Evolutionary conservation across 2,888 invertebrate species (phyloP).

Genomic region (Drepanosiphum platanoidis): DNA sequence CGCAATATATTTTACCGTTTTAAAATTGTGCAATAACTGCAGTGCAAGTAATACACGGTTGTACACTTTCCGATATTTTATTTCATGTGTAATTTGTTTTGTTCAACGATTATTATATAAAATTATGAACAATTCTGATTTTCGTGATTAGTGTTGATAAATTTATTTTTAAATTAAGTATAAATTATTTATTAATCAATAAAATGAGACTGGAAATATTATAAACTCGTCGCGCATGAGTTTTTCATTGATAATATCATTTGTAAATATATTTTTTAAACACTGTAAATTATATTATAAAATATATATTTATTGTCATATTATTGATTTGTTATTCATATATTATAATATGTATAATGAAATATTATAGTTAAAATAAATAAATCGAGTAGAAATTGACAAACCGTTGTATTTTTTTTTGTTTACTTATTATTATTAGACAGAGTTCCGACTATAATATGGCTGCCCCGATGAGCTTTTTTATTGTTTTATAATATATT

Average conservation of each 20-base stretch:
- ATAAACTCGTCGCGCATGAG: not conserved
- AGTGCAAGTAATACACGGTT: no score
- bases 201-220: slow-evolving; percentile 9
- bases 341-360: not conserved
- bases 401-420: not conserved
- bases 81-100: not conserved
- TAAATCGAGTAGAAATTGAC: not conserved
- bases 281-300: no score
- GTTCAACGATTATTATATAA: not conserved
- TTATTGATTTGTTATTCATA: not conserved
- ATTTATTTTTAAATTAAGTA: not conserved
- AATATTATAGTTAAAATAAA: not conserved
- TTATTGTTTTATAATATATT: no score
- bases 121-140: not conserved
- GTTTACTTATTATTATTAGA: not conserved
- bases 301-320: no score
- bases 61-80: no score
- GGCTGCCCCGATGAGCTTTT: no score
- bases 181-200: not conserved
- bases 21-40: no score
- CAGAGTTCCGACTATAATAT: no score
- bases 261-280: slow-evolving; percentile 4
- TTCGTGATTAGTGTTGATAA: not conserved
- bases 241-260: slow-evolving; percentile 1
- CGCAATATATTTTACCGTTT: no score